Percentiles rank a stretch among this genome's conserved stretches.
phyloP scores from a whole-genome alignment of 2,888 invertebrate genomes.

The Ctenicera cuprea region DNA sequence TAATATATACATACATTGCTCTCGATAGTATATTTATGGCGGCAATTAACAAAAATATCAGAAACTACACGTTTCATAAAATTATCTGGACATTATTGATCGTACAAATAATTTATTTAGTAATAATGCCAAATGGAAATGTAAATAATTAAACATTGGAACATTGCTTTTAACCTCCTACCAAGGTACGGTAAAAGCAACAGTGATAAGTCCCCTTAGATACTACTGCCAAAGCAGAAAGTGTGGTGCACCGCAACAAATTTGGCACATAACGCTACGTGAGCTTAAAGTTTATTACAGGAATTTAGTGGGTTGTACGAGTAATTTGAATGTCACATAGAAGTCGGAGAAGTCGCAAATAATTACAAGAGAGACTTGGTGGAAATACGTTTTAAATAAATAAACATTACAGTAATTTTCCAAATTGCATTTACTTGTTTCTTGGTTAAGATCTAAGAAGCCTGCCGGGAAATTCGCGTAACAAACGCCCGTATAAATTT shows the following conservation, averaged over 20 bases:
- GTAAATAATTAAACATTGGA: background rate
- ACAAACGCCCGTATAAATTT: background rate
- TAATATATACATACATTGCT: too few relatives aligned
- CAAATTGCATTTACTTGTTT: background rate
- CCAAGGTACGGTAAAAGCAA: background rate
- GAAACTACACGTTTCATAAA: too few relatives aligned
- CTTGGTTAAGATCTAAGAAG: background rate
- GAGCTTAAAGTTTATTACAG: slow-evolving; percentile 10
- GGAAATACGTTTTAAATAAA: too few relatives aligned
- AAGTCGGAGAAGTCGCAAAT: background rate
- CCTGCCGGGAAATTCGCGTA: too few relatives aligned
- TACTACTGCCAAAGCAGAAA: background rate
- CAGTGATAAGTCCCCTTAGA: background rate
- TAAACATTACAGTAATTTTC: too few relatives aligned
- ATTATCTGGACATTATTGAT: too few relatives aligned
- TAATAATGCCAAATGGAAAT: too few relatives aligned
- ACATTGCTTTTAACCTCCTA: background rate
- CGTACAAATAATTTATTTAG: too few relatives aligned
- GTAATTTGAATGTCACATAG: slow-evolving; percentile 2
- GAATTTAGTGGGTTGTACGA: background rate
- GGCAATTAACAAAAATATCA: too few relatives aligned
- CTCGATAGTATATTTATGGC: too few relatives aligned
- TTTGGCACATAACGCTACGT: background rate
- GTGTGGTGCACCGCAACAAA: background rate
- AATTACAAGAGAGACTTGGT: background rate